Percentiles rank a stretch among this genome's conserved stretches.
Evolutionary conservation across 2,113 vertebrate species (phyloP).

Genomic region (Fukomys damarensis): DNA sequence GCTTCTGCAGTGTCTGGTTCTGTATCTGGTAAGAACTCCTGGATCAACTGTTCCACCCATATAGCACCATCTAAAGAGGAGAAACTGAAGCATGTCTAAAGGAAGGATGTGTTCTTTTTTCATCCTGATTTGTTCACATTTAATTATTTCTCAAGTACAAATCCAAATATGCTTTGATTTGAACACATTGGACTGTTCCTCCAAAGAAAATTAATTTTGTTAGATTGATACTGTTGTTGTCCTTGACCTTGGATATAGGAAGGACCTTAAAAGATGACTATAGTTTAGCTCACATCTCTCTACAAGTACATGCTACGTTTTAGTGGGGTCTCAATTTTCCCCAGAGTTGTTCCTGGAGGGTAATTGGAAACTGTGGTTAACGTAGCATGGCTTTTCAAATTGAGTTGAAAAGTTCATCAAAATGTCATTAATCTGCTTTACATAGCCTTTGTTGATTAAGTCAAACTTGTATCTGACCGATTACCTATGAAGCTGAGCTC

Average conservation of each 20-base stretch:
- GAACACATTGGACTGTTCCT: background rate
- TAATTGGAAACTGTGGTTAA: constrained; percentile 76
- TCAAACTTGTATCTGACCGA: constrained; percentile 60
- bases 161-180: background rate
- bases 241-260: background rate
- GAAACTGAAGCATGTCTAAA: background rate
- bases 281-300: background rate
- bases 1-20: background rate
- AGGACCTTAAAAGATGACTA: background rate
- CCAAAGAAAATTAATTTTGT: background rate
- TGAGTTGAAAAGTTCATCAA: constrained; percentile 85
- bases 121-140: background rate
- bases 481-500: constrained; percentile 62
- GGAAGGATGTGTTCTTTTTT: background rate
- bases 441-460: constrained; percentile 76
- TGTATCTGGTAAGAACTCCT: no score
- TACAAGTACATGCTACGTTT: background rate
- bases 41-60: accelerated
- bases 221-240: background rate
- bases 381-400: constrained; percentile 79
- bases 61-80: background rate
- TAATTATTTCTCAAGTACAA: background rate
- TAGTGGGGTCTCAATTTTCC: constrained; percentile 24
- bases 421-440: constrained; percentile 81
- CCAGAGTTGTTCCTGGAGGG: constrained; percentile 55